Percentiles rank a stretch among this genome's conserved stretches.
phyloP scores from a whole-genome alignment of 2,797 vertebrate species.

The Myiotriccus ornatus region DNA sequence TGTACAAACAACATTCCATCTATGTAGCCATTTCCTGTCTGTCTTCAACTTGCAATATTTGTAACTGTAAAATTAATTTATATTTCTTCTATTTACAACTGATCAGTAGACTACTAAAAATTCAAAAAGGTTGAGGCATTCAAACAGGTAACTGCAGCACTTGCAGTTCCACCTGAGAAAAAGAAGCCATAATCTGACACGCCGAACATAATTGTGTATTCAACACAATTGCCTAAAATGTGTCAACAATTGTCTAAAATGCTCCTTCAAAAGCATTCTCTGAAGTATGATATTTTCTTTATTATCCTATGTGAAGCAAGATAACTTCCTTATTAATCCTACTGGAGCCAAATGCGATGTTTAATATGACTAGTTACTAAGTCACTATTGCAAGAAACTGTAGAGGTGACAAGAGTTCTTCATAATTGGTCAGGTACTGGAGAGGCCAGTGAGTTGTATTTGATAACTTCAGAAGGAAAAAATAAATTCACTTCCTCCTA shows the following conservation, averaged over 20 bases:
- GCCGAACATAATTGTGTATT: neutral
- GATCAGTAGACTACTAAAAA: neutral
- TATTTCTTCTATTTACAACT: neutral
- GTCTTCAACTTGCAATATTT: neutral
- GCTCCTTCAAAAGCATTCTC: neutral
- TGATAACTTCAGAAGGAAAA: neutral
- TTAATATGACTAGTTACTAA: neutral
- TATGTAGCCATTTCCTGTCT: neutral
- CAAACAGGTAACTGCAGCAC: neutral
- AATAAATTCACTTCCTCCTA: neutral
- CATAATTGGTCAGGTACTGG: neutral
- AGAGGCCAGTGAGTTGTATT: neutral
- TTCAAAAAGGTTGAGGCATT: neutral
- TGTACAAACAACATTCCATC: constrained; percentile 3
- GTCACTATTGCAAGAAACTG: neutral
- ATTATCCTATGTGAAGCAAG: neutral
- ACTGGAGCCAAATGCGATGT: neutral
- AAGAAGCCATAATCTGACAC: neutral
- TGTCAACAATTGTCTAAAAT: neutral
- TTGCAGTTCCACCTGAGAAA: neutral
- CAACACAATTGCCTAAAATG: neutral
- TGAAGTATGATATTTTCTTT: neutral
- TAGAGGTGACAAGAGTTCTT: neutral
- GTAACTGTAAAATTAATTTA: neutral
- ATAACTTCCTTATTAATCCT: neutral